phyloP scores from a whole-genome alignment of 2,888 invertebrate species.

The Ornithoptera priamus region DNA sequence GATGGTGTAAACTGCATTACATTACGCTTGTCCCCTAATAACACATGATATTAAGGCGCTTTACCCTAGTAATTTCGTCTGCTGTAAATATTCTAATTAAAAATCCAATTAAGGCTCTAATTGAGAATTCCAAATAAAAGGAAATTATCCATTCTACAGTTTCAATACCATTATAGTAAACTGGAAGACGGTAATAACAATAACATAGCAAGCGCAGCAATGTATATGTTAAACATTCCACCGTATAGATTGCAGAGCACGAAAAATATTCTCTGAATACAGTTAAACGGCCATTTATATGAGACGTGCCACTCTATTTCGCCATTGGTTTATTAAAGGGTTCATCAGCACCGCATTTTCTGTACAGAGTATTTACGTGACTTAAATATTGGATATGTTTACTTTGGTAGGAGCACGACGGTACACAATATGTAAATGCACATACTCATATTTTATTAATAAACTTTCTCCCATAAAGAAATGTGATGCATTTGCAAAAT shows the following conservation, averaged over 20 bases:
- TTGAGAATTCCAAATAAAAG: no score
- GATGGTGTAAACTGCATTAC: no score
- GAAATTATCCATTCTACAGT: no score
- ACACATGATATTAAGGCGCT: no score
- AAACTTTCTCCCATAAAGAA: constrained; percentile 11
- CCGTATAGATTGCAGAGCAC: constrained; percentile 14
- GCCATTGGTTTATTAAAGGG: constrained; percentile 30
- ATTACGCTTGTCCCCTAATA: no score
- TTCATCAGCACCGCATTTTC: constrained; percentile 29
- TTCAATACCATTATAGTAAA: no score
- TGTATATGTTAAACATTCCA: constrained; percentile 14
- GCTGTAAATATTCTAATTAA: no score
- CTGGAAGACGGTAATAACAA: constrained; percentile 1
- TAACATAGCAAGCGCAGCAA: constrained; percentile 3
- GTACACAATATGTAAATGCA: constrained; percentile 14
- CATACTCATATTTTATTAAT: neutral
- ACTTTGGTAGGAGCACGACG: neutral
- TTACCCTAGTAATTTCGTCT: no score
- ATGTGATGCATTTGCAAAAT: neutral
- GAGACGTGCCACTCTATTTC: constrained; percentile 27
- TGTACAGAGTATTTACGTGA: constrained; percentile 28
- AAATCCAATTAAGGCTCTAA: no score
- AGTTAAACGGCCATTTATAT: constrained; percentile 29
- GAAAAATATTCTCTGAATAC: constrained; percentile 28
- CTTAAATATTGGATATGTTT: constrained; percentile 24